These are phyloP conservation scores for Trinectes maculatus DNA, from an alignment of 2,113 vertebrate species.

Conservation along the genomic window DNA sequence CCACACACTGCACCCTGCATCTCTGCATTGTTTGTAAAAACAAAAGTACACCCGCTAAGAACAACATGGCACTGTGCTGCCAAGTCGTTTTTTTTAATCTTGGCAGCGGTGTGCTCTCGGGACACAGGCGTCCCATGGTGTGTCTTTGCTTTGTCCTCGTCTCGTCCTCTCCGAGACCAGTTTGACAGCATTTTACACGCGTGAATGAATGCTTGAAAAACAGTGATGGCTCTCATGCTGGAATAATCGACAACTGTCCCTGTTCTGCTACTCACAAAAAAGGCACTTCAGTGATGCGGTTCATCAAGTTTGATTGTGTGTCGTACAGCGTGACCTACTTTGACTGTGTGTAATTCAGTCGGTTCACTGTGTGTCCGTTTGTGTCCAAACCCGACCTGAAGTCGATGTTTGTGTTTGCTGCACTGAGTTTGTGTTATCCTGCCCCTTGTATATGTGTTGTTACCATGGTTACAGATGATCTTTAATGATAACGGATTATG, in stretches of 20 bases:
- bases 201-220: neutral
- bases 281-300: neutral
- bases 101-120: neutral
- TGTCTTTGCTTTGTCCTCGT: neutral
- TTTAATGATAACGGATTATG: no score
- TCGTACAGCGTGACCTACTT: neutral
- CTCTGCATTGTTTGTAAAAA: neutral
- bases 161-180: neutral
- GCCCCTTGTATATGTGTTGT: no score
- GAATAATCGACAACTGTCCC: neutral
- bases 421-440: no score
- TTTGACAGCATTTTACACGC: constrained; percentile 6
- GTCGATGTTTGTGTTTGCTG: no score
- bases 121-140: neutral
- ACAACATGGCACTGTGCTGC: neutral
- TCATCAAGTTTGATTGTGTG: neutral
- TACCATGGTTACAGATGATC: no score
- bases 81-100: neutral
- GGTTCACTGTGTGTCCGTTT: no score
- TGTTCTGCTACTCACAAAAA: neutral
- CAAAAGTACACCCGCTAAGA: neutral
- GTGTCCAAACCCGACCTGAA: no score
- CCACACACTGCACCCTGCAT: neutral
- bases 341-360: no score
- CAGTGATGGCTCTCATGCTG: neutral